These are phyloP conservation scores for Drosophila busckii DNA, from an alignment of 1,140 invertebrate species.

Conservation along the genomic window DNA sequence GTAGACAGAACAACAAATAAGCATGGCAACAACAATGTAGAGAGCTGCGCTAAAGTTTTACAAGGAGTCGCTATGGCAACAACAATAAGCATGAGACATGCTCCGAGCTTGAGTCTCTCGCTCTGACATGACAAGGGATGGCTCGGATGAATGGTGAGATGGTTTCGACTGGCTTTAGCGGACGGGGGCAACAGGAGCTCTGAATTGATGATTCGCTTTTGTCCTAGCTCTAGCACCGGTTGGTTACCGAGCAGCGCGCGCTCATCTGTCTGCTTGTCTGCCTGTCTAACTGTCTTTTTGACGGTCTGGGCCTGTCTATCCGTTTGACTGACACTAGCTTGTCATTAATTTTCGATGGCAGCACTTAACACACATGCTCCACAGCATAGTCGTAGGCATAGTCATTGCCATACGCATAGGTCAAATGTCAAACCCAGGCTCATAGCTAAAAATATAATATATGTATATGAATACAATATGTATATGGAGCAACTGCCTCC, in stretches of 20 bases:
- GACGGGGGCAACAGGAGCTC: conserved; percentile 8
- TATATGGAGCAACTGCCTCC: conserved; percentile 6
- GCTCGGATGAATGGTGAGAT: conserved; percentile 28
- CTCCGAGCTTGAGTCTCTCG: conserved; percentile 2
- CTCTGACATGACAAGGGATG: conserved; percentile 69
- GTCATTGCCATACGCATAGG: conserved; percentile 21
- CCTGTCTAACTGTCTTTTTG: conserved; percentile 34
- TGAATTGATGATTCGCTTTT: conserved; percentile 49
- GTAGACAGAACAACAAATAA: conserved; percentile 18
- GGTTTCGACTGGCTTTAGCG: conserved; percentile 23
- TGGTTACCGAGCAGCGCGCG: no score
- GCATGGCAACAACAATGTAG: conserved; percentile 30
- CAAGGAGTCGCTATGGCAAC: conserved; percentile 34
- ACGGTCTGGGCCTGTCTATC: conserved; percentile 49
- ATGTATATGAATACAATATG: background rate
- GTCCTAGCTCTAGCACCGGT: conserved; percentile 14
- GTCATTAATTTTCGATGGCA: conserved; percentile 71
- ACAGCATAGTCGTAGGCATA: background rate
- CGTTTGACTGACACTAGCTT: conserved; percentile 77
- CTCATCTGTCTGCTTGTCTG: conserved; percentile 11
- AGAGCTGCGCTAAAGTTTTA: conserved; percentile 34
- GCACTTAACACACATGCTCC: conserved; percentile 52
- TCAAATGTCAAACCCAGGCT: conserved; percentile 46
- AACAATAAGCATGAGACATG: conserved; percentile 31
- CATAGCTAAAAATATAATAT: conserved; percentile 42